Evolutionary conservation across 2,797 vertebrate genomes (phyloP).

Genomic region (Tapera naevia): DNA sequence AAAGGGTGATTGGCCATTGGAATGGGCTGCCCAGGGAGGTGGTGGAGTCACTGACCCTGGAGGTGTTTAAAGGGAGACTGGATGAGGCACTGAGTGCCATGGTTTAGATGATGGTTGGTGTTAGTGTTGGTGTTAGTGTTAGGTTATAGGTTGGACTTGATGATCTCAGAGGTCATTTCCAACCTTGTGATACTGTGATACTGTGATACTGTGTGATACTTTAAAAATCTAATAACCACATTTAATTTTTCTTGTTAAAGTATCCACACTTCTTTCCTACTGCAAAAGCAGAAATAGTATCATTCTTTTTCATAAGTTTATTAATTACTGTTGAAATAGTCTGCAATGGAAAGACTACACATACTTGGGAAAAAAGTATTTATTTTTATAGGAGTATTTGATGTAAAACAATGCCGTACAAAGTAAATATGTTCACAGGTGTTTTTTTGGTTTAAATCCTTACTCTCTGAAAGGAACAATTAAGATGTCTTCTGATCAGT

Average conservation of each 20-base stretch:
- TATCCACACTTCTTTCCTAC: not conserved
- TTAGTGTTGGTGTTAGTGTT: too few relatives aligned
- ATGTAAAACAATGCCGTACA: not conserved
- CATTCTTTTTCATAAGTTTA: not conserved
- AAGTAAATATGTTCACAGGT: not conserved
- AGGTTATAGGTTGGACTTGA: too few relatives aligned
- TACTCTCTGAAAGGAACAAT: not conserved
- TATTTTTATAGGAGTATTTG: conserved; percentile 31
- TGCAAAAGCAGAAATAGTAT: not conserved
- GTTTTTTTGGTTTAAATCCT: not conserved
- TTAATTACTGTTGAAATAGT: not conserved
- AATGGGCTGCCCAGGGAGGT: too few relatives aligned
- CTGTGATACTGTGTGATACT: too few relatives aligned
- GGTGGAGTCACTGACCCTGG: too few relatives aligned
- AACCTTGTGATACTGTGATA: too few relatives aligned
- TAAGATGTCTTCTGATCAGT: not conserved
- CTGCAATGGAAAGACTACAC: not conserved
- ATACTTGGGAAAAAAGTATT: not conserved
- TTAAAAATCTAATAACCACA: not conserved
- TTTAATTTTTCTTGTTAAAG: not conserved
- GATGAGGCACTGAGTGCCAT: too few relatives aligned
- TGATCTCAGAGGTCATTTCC: too few relatives aligned
- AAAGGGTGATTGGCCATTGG: too few relatives aligned
- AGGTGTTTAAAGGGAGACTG: too few relatives aligned
- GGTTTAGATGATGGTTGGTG: too few relatives aligned